Base-by-base conservation (phyloP, 2,888 invertebrate species). In the Diaphora mendica region DNA sequence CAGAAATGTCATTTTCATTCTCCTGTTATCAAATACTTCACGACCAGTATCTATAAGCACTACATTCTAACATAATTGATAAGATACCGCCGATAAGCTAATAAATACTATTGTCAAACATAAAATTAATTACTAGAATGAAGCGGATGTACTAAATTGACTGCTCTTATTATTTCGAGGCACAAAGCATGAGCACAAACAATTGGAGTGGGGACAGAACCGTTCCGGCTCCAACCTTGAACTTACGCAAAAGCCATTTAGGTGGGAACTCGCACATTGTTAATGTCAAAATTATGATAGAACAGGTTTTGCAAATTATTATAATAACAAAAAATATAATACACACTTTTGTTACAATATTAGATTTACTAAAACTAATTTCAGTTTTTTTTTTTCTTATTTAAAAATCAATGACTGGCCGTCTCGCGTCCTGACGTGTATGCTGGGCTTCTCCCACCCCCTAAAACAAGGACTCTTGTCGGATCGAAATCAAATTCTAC, bases 151-250 rank as follows among this genome's bases (percentile, higher is more conserved):
- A 70, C 72, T 68, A 67, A 65, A 44, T 75, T 72, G 73, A 71
- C 80, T 75, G 48, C 51, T 26, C 39, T 5, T 62, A 78, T 78
- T 81, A 79, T 80, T 35, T n/a, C 26, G 70, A 44, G n/a, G 74
- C 83, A 80, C 55, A 68, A 35, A 73, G 76, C 84, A 78, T 84
- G 76, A 79, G n/a, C n/a, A n/a, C n/a, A n/a, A 85, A 80, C 77
- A 80, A 84, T 85, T 81, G 79, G 81, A 82, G 76, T 75, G 65
- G 26, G 73, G 68, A 64, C 69, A 74, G 68, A 48, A n/a, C 69
- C 26, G 68, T 65, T 68, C n/a, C 64, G 30, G 68, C 42, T 17
- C 20, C 44, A 69, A 69, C 84, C 85, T 81, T 84, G 84, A 81
- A 79, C 76, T 70, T 26, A 70, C 64, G 68, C 55, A 75, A 77